Base-by-base conservation (phyloP, 2,797 vertebrate genomes). In the Pseudopleuronectes americanus region DNA sequence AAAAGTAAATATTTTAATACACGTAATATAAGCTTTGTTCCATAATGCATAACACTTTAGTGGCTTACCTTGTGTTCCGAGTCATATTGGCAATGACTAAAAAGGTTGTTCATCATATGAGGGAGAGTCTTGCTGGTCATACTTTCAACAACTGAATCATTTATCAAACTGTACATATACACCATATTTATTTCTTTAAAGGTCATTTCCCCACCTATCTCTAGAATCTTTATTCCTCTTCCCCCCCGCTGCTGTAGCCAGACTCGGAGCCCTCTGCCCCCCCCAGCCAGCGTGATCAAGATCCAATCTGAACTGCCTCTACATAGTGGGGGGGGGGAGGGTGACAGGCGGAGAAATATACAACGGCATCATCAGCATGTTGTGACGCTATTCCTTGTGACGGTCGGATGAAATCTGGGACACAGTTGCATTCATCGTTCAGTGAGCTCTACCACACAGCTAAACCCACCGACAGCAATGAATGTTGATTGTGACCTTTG, bases 391-490 rank as follows among this genome's bases (percentile, higher is more conserved):
- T 88, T 84, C 79, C 76, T 78, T 81, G 60, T 79, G 87, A 90
- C 70, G 76, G 79, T 79, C 3, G 48, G 80, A 89, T 81, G 92
- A 94, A 93, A 94, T 95, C 88, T 95, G 95, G 97, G 97, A 96
- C 98, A 98, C 98, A 99, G 97, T 99, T 96, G 96, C 98, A 99
- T 98, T 99, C 97, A 99, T 98, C 95, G 97, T 97, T 96, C 98
- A 97, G 98, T 95, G 98, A 99, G 98, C 96, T 99, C 96, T 96
- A 95, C 95, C 92, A 95, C 93, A 97, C 89, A 95, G 95, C 95
- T 95, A 96, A 99, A 99, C 98, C 98, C 98, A 99, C 97, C 98
- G 98, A 99, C 98, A 99, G 97, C 98, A 99, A 99, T 99, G 97
- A 99, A 99, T 99, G 97, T 99, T 98, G 96, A 98, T 97, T 99